These are phyloP conservation scores for Erannis defoliaria DNA, from an alignment of 2,888 invertebrate genomes.

Conservation along the genomic window DNA sequence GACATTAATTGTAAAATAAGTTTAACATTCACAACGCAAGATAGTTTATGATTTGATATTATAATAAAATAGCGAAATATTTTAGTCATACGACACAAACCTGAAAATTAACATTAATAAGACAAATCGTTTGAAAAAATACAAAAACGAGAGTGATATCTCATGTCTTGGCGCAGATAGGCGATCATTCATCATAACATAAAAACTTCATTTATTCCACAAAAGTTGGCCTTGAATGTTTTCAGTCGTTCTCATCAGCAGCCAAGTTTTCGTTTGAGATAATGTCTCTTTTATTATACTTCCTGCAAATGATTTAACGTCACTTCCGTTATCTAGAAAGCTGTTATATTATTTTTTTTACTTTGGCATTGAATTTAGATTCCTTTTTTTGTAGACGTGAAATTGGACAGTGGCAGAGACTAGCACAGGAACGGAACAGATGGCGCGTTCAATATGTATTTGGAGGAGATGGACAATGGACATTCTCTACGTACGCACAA, in stretches of 20 bases:
- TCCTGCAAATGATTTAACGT: conserved; percentile 33
- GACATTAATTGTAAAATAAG: background rate
- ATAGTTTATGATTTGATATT: background rate
- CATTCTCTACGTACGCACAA: no score
- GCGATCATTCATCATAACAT: conserved; percentile 23
- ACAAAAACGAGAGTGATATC: conserved; percentile 24
- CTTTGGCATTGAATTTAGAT: conserved; percentile 8
- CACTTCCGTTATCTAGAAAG: conserved; percentile 29
- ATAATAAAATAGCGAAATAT: background rate
- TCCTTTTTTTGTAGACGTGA: no score
- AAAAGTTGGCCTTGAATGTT: conserved; percentile 29
- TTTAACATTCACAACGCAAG: background rate
- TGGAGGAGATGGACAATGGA: no score
- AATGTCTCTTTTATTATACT: conserved; percentile 33
- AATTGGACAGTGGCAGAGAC: no score
- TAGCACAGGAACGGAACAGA: no score
- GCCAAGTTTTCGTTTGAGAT: conserved; percentile 25
- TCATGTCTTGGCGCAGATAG: conserved; percentile 16
- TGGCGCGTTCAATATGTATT: no score
- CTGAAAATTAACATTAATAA: conserved; percentile 12
- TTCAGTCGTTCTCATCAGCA: conserved; percentile 21
- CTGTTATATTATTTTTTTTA: conserved; percentile 16
- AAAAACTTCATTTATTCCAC: conserved; percentile 22
- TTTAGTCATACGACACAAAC: conserved; percentile 7
- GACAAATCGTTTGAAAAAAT: conserved; percentile 15